Evolutionary conservation across 1,140 invertebrate genomes (phyloP), one percentile per base, ranked within the genome.

Genomic region (Acromyrmex charruanus): DNA sequence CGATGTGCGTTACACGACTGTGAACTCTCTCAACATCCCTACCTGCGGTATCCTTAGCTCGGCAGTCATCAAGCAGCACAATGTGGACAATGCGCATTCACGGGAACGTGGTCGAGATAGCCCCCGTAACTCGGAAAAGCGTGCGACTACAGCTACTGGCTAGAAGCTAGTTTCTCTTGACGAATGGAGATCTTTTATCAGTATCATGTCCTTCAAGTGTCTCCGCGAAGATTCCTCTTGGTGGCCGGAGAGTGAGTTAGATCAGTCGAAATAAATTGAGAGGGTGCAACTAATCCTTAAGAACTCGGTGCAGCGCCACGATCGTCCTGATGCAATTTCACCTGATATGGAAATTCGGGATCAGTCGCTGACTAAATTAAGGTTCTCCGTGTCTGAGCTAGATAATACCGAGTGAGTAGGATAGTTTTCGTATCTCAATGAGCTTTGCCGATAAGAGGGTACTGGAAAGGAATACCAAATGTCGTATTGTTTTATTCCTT

Each of bases 151-250:
- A 31, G 31, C 77, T 25, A 1, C 65, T 3, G 31, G 63, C 58
- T 44, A 68, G 80, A 49, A 59, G 35, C 80, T 2, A 51, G 63
- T 59, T 44, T 59, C 59, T 61, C 31, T 61, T 12, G 31, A n/a
- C 63, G 71, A 86, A 90, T 51, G 77, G 58, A 58, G 81, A 75
- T 74, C 72, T 71, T 86, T 89, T 63, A 88, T 90, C 89, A 86
- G 68, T 80, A 65, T 87, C 75, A 86, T 80, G 59, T 88, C 68
- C n/a, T 87, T 87, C 77, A 61, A 91, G 58, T 31, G 82, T 35
- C 89, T 49, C 68, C 49, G 31, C 63, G 12, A 68, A 77, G 86
- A 72, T 79, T 68, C 63, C 86, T 85, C 80, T 86, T 72, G 55
- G 21, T 25, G 63, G 4, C 10, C 31, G 31, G 55, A 25, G 61